Evolutionary conservation across 2,797 vertebrate genomes (phyloP).

Genomic region (Aldrovandia affinis): DNA sequence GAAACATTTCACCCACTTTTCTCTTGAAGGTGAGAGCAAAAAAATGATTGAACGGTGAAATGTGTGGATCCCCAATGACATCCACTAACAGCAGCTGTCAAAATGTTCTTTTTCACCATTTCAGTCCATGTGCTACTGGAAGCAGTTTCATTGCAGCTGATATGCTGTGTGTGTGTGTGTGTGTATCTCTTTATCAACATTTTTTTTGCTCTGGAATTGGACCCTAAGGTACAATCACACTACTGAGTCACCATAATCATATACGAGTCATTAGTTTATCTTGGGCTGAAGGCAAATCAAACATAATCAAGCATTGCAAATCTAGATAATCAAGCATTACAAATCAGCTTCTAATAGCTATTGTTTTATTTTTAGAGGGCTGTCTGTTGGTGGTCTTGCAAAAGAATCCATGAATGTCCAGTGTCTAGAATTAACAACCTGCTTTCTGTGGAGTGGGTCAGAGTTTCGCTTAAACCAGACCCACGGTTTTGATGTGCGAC

Average conservation of each 20-base stretch:
- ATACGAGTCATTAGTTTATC: neutral
- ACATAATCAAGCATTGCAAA: neutral
- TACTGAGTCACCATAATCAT: neutral
- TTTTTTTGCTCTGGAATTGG: neutral
- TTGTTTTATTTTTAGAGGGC: neutral
- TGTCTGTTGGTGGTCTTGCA: neutral
- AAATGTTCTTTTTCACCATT: slow-evolving; percentile 12
- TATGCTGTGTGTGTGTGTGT: neutral
- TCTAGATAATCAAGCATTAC: neutral
- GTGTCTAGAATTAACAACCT: neutral
- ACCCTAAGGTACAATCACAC: neutral
- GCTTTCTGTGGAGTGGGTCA: neutral
- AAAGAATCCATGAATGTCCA: neutral
- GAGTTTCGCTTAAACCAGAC: neutral
- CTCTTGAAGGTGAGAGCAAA: neutral
- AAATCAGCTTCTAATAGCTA: neutral
- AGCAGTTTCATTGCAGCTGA: neutral
- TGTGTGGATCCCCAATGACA: slow-evolving; percentile 13
- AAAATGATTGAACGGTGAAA: neutral
- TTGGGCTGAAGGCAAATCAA: neutral
- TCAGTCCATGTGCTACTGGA: neutral
- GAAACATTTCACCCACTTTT: neutral
- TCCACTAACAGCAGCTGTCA: slow-evolving; percentile 1
- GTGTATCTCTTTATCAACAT: neutral
- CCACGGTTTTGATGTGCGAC: neutral